A percentile compares a stretch with the other conserved stretches of the same genome.
These are phyloP conservation scores for Eciton burchellii DNA, from an alignment of 1,140 invertebrate species.

Conservation along the genomic window DNA sequence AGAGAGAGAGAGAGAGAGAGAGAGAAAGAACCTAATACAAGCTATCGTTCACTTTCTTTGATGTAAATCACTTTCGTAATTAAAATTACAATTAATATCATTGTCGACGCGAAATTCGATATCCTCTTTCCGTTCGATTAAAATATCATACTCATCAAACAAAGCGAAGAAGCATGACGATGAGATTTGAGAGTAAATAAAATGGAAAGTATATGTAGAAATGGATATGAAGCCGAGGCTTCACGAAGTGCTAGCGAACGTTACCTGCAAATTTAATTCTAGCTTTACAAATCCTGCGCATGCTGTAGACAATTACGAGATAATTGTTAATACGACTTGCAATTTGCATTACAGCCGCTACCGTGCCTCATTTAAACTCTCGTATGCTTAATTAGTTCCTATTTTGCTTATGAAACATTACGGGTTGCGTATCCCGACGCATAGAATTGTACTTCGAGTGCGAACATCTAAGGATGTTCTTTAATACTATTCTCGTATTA, in stretches of 20 bases:
- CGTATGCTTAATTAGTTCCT: slow-evolving; percentile 55
- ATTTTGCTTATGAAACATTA: slow-evolving; percentile 34
- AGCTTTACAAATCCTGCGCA: slow-evolving; percentile 60
- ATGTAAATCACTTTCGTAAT: no score
- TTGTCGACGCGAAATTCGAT: slow-evolving; percentile 17
- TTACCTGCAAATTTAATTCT: slow-evolving; percentile 69
- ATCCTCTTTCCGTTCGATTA: slow-evolving; percentile 1
- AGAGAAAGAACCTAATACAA: no score
- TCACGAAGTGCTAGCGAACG: slow-evolving; percentile 46
- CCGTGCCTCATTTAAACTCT: slow-evolving; percentile 57
- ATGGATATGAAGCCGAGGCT: neutral
- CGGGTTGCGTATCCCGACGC: slow-evolving; percentile 50
- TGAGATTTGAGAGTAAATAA: slow-evolving; percentile 43
- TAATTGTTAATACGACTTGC: slow-evolving; percentile 69
- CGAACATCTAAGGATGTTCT: slow-evolving; percentile 42
- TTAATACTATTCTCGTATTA: slow-evolving; percentile 31
- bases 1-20: no score
- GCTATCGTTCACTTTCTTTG: no score
- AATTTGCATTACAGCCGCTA: slow-evolving; percentile 48
- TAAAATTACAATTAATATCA: no score
- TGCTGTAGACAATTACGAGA: slow-evolving; percentile 67
- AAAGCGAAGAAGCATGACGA: slow-evolving; percentile 35
- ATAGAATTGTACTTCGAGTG: slow-evolving; percentile 12
- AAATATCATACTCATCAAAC: slow-evolving; percentile 63
- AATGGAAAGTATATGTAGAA: slow-evolving; percentile 5